These are phyloP conservation scores for Rhagoletis zephyria DNA, from an alignment of 1,140 invertebrate species.

Conservation along the genomic window DNA sequence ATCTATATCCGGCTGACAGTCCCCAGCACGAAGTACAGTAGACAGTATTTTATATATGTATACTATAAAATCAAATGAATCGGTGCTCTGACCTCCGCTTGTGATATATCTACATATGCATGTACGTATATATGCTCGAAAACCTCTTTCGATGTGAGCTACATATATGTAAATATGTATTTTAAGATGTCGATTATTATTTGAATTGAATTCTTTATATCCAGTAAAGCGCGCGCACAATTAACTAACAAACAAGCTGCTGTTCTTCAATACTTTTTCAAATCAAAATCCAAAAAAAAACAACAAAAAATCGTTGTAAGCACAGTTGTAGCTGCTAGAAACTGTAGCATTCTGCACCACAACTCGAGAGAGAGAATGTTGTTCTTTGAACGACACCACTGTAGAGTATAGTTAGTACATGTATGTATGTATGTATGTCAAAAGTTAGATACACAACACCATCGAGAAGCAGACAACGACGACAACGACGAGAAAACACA, in stretches of 20 bases:
- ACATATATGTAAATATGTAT: neutral
- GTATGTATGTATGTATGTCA: neutral
- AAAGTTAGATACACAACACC: conserved; percentile 11
- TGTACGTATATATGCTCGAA: neutral
- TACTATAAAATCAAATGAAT: too few species aligned
- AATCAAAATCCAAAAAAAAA: neutral
- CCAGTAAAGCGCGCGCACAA: conserved; percentile 14
- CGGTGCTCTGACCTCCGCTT: too few species aligned
- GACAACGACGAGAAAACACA: conserved; percentile 4
- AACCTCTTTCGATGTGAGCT: neutral
- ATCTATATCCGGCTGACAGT: neutral
- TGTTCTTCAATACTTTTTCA: neutral
- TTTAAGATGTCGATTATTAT: neutral
- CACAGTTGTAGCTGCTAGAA: neutral
- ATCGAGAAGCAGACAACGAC: neutral
- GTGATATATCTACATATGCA: neutral
- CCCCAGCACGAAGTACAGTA: neutral
- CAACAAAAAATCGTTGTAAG: neutral
- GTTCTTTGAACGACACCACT: neutral
- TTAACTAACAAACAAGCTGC: too few species aligned
- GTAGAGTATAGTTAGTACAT: neutral
- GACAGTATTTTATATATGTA: too few species aligned
- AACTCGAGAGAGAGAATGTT: neutral
- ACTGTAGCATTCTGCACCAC: neutral
- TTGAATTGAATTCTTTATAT: conserved; percentile 43